A percentile compares a stretch with the other conserved stretches of the same genome.
phyloP scores from a whole-genome alignment of 2,113 vertebrate genomes.

The Sinocyclocheilus maitianheensis region DNA sequence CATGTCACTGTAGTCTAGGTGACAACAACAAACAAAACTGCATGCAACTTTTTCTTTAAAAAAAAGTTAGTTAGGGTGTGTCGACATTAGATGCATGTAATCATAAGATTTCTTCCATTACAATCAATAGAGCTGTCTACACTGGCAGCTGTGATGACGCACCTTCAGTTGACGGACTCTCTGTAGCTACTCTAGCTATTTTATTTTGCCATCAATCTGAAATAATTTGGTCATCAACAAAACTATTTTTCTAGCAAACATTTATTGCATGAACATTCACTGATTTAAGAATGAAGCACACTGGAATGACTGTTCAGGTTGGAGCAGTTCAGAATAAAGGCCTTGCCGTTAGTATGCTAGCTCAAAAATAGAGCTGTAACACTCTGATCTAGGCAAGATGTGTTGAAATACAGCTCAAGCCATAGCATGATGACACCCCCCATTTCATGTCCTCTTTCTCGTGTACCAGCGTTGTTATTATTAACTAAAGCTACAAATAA shows the following conservation, averaged over 20 bases:
- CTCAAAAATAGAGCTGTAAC: neutral
- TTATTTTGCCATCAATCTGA: neutral
- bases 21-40: neutral
- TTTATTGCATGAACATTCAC: neutral
- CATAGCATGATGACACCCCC: neutral
- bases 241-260: neutral
- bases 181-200: neutral
- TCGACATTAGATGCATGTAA: neutral
- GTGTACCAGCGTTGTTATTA: no score
- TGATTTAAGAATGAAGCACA: neutral
- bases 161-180: neutral
- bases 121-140: neutral
- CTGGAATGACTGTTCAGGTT: neutral
- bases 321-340: neutral
- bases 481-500: no score
- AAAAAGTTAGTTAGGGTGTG: neutral
- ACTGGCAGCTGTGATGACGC: neutral
- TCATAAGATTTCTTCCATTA: neutral
- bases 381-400: neutral
- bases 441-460: neutral
- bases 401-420: neutral
- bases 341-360: neutral
- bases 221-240: neutral
- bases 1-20: no score
- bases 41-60: neutral